phyloP scores from a whole-genome alignment of 2,113 vertebrate genomes.

The Pseudorectes ferrugineus region DNA sequence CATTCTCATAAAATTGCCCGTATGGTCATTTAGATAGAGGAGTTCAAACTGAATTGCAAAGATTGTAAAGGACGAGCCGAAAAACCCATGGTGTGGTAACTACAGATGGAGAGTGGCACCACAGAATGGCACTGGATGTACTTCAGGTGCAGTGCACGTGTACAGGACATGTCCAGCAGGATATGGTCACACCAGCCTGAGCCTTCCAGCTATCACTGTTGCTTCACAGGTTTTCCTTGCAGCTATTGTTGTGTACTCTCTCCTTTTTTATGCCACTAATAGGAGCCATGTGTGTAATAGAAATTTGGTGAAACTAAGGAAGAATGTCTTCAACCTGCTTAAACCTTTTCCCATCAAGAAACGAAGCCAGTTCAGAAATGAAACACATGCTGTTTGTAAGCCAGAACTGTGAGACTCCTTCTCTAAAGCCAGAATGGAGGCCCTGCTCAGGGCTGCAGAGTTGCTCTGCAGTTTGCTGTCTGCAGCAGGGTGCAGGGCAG shows the following conservation, averaged over 20 bases:
- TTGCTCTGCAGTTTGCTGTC: not conserved
- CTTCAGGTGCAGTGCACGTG: fast-evolving
- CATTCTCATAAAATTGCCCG: not conserved
- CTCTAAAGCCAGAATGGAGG: not conserved
- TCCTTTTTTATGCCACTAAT: not conserved
- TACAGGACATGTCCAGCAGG: not conserved
- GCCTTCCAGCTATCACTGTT: fast-evolving
- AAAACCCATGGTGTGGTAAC: fast-evolving
- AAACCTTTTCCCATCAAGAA: not conserved
- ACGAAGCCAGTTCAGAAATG: not conserved
- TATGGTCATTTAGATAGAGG: not conserved
- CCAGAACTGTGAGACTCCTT: not conserved
- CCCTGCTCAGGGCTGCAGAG: not conserved
- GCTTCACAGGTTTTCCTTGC: not conserved
- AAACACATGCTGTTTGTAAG: not conserved
- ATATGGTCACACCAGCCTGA: not conserved
- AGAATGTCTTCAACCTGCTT: not conserved
- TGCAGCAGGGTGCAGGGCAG: not conserved
- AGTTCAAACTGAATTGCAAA: not conserved
- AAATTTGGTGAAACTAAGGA: not conserved
- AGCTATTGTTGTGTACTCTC: not conserved
- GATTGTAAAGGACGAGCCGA: not conserved
- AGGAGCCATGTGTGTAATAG: not conserved
- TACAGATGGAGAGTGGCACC: not conserved
- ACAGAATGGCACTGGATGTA: not conserved